Evolutionary conservation across 2,797 vertebrate species (phyloP).

Genomic region (Discoglossus pictus): DNA sequence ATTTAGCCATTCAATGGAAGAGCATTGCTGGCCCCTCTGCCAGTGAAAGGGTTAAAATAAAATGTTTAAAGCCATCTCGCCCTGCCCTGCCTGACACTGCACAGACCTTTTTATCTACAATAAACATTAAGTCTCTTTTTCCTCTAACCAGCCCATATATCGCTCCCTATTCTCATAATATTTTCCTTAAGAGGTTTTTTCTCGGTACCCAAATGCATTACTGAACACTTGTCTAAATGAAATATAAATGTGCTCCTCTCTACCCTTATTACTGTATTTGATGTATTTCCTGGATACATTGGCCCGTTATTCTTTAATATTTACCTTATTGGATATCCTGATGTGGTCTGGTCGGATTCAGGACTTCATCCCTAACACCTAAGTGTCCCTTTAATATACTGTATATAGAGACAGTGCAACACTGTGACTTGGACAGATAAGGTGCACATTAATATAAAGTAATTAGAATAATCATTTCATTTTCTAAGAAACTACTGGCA

Average conservation of each 20-base stretch:
- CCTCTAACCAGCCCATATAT: slow-evolving; percentile 40
- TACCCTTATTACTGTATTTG: too few relatives aligned
- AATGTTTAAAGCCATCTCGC: slow-evolving; percentile 37
- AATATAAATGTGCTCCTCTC: slow-evolving; percentile 30
- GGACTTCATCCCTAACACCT: neutral
- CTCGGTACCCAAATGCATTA: slow-evolving; percentile 43
- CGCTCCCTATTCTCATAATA: slow-evolving; percentile 41
- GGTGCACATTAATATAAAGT: too few relatives aligned
- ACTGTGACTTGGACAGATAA: too few relatives aligned
- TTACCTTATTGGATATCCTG: slow-evolving; percentile 10
- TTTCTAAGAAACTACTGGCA: too few relatives aligned
- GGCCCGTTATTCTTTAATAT: slow-evolving; percentile 18
- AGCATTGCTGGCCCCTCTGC: too few relatives aligned
- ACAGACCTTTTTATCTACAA: slow-evolving; percentile 43
- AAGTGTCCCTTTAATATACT: too few relatives aligned
- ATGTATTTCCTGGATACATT: slow-evolving; percentile 26
- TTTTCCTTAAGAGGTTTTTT: slow-evolving; percentile 50
- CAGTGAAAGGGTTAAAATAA: too few relatives aligned
- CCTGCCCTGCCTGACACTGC: slow-evolving; percentile 26
- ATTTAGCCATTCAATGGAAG: too few relatives aligned
- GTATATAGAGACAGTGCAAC: too few relatives aligned
- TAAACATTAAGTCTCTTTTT: slow-evolving; percentile 46
- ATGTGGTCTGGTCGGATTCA: neutral
- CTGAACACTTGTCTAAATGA: slow-evolving; percentile 40
- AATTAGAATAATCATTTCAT: too few relatives aligned